Evolutionary conservation across 2,113 vertebrate genomes (phyloP).

Genomic region (Odontophorus gujanensis): DNA sequence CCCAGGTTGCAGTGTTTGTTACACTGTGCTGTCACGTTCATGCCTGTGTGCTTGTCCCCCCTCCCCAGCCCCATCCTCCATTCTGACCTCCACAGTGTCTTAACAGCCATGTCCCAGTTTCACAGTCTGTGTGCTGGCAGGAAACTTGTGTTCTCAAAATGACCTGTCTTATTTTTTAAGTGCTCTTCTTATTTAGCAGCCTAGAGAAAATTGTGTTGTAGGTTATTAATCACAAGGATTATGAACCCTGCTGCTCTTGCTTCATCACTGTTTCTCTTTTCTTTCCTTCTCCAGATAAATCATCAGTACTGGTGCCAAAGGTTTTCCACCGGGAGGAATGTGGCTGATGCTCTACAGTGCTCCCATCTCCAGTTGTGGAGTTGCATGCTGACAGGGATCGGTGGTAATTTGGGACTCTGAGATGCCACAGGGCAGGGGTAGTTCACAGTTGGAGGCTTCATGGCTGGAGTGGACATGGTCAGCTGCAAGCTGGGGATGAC

Average conservation of each 20-base stretch:
- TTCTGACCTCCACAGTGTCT: background rate
- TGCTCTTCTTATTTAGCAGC: background rate
- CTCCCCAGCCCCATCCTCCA: background rate
- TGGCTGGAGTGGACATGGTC: slow-evolving; percentile 27
- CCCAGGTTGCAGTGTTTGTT: background rate
- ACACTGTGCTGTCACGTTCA: background rate
- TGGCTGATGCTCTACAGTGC: slow-evolving; percentile 58
- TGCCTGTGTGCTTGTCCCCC: background rate
- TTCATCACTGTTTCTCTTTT: background rate
- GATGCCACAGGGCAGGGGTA: slow-evolving; percentile 13
- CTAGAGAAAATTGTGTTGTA: background rate
- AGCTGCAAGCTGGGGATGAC: slow-evolving; percentile 16
- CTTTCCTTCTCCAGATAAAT: slow-evolving; percentile 58
- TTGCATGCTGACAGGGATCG: background rate
- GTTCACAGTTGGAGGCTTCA: slow-evolving; percentile 2
- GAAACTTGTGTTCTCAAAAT: background rate
- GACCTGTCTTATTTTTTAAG: slow-evolving; percentile 13
- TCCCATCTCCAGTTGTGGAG: slow-evolving; percentile 40
- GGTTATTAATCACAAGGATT: background rate
- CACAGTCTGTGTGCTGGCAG: background rate
- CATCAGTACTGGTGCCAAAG: slow-evolving; percentile 56
- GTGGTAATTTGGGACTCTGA: slow-evolving; percentile 55
- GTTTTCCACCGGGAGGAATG: slow-evolving; percentile 51
- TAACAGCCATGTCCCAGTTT: slow-evolving; percentile 25
- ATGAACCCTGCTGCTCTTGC: background rate